Conservation (phyloP, 1,140 invertebrate genomes). For the Cecropterus lyciades region DNA sequence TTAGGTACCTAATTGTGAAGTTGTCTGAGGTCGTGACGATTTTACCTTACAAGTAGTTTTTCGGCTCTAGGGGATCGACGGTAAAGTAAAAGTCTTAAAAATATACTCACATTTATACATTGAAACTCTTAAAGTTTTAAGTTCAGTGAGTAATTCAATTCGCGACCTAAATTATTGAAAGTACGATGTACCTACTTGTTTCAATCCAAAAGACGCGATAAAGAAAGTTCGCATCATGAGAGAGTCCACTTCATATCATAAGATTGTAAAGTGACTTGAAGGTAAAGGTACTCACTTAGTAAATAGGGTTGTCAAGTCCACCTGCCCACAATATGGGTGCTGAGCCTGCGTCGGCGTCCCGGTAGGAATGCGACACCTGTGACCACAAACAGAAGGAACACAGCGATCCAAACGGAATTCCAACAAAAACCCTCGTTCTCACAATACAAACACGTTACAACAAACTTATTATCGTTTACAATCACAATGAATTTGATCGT, state of each 20-base stretch:
- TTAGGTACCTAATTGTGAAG: no score
- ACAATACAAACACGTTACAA: constrained; percentile 43
- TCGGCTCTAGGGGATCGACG: no score
- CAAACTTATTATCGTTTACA: constrained; percentile 38
- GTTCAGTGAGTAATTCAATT: background rate
- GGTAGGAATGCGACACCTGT: constrained; percentile 77
- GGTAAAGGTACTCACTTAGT: constrained; percentile 33
- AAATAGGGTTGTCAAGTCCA: constrained; percentile 62
- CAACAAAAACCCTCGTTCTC: constrained; percentile 46
- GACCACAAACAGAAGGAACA: constrained; percentile 70
- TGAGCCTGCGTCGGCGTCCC: constrained; percentile 71
- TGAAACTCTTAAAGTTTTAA: background rate
- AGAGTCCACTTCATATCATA: background rate
- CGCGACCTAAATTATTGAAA: background rate
- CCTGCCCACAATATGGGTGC: constrained; percentile 60
- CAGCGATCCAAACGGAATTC: constrained; percentile 50
- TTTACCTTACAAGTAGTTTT: no score
- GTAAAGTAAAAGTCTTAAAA: no score
- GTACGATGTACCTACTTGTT: background rate
- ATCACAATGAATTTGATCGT: constrained; percentile 47
- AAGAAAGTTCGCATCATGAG: background rate
- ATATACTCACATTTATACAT: no score
- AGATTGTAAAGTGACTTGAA: constrained; percentile 8
- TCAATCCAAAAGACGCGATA: background rate
- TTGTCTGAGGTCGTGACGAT: no score